Base-by-base conservation (phyloP, 64 coral and sea anemone genomes). In the Pocillopora verrucosa region DNA sequence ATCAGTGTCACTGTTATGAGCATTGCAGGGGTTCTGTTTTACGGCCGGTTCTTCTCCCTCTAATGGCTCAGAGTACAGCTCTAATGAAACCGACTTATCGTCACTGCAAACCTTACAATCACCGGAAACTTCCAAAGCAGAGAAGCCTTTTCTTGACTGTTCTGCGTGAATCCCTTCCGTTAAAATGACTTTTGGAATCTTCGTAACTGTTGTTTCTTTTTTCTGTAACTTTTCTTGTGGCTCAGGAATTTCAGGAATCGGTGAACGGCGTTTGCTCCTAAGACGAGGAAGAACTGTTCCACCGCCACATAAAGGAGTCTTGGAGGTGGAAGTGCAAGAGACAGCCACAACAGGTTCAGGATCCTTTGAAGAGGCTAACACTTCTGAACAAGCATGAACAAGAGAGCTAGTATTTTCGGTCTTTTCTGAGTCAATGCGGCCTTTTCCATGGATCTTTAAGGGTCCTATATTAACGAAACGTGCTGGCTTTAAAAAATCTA, bases 41-140 rank as follows among this genome's bases (percentile, higher is more conserved):
- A 11, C 75, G 72, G 58, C 51, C 16, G 78, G n/a, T 65, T 78
- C 79, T 10, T 92, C 82, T 11, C 62, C 80, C 56, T 92, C 94
- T 22, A 96, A 78, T 13, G 94, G 94, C 69, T 96, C 94, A 25
- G 94, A 92, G 87, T 96, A 96, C n/a, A 96, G 63, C 51, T 96
- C 94, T 1, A 91, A 1, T 16, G 94, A 96, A 17, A 72, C 85
- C 34, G 82, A 88, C 57, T 86, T 76, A 1, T 51, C 61, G 16
- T 88, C 61, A 59, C 16, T 61, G 22, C 59, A 11, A 1, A 79
- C 69, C 58, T 78, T 92, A n/a, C 74, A 82, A 57, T 85, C 80
- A 10, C 24, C 78, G 1, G 80, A 85, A 56, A 30, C 37, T 10
- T 85, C 82, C 36, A 67, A 10, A 20, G 14, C 61, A 85, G 65